Evolutionary conservation across 1,140 invertebrate genomes (phyloP).

Genomic region (Calliphora vicina): DNA sequence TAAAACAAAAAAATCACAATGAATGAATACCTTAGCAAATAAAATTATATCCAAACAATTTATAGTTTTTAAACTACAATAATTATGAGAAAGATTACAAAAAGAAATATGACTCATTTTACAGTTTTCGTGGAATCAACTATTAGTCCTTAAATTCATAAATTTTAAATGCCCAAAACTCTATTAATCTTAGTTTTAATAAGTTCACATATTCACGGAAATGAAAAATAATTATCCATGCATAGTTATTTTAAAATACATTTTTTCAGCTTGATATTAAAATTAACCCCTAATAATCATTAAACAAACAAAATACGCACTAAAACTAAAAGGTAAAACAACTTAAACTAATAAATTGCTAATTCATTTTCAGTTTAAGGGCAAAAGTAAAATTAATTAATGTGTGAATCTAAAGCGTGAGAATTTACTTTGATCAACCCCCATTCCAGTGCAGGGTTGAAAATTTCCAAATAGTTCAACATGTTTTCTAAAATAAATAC

Average conservation of each 20-base stretch:
- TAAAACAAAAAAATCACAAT: no score
- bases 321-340: neutral
- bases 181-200: no score
- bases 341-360: neutral
- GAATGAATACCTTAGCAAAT: no score
- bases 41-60: no score
- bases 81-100: no score
- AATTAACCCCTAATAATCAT: neutral
- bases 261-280: neutral
- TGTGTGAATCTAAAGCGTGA: neutral
- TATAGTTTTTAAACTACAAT: no score
- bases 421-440: neutral
- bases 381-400: neutral
- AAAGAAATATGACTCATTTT: no score
- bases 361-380: neutral
- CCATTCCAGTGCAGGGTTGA: neutral
- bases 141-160: no score
- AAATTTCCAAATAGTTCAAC: neutral
- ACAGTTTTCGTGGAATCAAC: no score
- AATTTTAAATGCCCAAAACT: no score
- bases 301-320: neutral
- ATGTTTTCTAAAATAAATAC: neutral
- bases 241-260: neutral
- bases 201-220: no score
- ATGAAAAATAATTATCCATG: no score